Evolutionary conservation across 2,888 invertebrate species (phyloP), one percentile per base, ranked within the genome.

Genomic region (Hydraecia micacea): DNA sequence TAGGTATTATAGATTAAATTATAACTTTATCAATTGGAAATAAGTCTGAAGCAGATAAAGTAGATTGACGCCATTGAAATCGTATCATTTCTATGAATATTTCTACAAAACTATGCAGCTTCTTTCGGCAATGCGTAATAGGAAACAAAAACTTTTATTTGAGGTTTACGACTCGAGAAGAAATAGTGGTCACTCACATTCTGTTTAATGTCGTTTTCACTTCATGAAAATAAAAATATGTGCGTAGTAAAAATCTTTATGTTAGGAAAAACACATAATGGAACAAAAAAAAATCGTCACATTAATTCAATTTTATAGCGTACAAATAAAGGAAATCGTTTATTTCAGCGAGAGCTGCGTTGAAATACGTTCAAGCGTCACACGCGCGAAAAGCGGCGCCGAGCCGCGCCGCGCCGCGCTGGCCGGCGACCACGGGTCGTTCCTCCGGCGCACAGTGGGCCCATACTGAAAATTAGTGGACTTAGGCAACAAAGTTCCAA

Each of bases 241-340:
- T 58, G 62, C 52, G 73, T 46, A 70, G 58, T 87, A 86, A 87
- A 85, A 80, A 75, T 67, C 68, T 88, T 88, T 88, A 90, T 88
- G 84, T 88, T 89, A 88, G 84, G 79, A 81, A 77, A 79, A 73
- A 46, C n/a, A 85, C 88, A 91, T 92, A 90, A 90, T 91, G 89
- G 86, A 58, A 86, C 78, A 46, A 81, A 87, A 89, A 89, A 88
- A 86, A 86, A 80, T 84, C 85, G 80, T 86, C 89, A 75, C 89
- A 87, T 90, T 90, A 88, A 91, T 90, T 90, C 79, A 77, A 87
- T 81, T 92, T 93, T 92, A 93, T 90, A 86, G 86, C 87, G 76
- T 78, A 87, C 76, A 90, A 90, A 92, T 93, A 91, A 92, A 92
- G 91, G 87, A 92, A 92, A 92, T 90, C 89, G 88, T 92, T 91